Percentiles rank a stretch among this genome's conserved stretches.
phyloP scores from a whole-genome alignment of 2,113 vertebrate genomes.

The Orthonyx spaldingii region DNA sequence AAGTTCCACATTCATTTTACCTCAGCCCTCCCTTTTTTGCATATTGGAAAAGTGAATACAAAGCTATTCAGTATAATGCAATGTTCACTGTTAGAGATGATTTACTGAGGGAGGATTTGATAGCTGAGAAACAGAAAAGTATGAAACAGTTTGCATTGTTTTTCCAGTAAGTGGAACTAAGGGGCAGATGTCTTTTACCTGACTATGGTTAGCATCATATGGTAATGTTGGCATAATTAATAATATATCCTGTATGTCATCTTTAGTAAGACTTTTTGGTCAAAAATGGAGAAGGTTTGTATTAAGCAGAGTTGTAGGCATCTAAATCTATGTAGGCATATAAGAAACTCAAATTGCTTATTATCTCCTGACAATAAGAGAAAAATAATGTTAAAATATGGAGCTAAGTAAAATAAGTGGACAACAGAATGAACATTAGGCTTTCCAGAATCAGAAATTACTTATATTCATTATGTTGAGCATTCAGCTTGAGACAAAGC shows the following conservation, averaged over 20 bases:
- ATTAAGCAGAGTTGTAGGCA: neutral
- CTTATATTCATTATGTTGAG: neutral
- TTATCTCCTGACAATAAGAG: neutral
- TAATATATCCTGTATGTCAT: neutral
- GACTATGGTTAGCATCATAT: neutral
- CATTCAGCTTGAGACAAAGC: neutral
- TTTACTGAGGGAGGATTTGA: slow-evolving; percentile 8
- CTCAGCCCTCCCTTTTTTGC: slow-evolving; percentile 46
- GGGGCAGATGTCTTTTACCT: neutral
- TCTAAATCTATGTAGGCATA: neutral
- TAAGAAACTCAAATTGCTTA: neutral
- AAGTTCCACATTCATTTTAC: slow-evolving; percentile 47
- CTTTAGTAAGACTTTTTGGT: neutral
- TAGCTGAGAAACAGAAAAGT: slow-evolving; percentile 3
- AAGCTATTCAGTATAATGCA: slow-evolving; percentile 24
- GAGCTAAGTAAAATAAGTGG: neutral
- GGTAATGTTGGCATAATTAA: neutral
- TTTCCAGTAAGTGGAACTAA: slow-evolving; percentile 29
- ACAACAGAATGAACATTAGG: neutral
- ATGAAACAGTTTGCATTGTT: neutral
- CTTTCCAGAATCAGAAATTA: neutral
- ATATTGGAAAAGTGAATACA: slow-evolving; percentile 53
- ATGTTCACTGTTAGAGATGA: neutral
- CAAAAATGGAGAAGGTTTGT: neutral
- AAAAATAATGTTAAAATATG: neutral